A percentile compares a stretch with the other conserved stretches of the same genome.
These are phyloP conservation scores for Parambassis ranga DNA, from an alignment of 2,797 vertebrate genomes.

Conservation along the genomic window DNA sequence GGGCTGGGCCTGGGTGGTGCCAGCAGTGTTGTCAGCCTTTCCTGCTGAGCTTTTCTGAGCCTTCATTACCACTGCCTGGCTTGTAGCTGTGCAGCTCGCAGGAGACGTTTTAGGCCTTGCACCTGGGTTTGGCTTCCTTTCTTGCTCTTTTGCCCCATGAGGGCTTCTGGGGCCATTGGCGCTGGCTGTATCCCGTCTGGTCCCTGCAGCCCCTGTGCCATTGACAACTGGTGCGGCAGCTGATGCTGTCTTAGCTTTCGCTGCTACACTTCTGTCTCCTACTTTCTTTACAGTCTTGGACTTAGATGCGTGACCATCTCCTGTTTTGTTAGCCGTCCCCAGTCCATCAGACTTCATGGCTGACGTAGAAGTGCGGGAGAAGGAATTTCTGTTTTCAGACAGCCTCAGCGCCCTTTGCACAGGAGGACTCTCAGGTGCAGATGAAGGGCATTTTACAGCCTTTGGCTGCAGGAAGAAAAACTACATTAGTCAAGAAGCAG, in stretches of 20 bases:
- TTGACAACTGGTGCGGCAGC: constrained; percentile 79
- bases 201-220: constrained; percentile 71
- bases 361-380: constrained; percentile 63
- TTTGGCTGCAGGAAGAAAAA: constrained; percentile 71
- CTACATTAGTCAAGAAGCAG: constrained; percentile 10
- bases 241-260: constrained; percentile 82
- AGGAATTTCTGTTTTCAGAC: constrained; percentile 58
- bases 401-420: constrained; percentile 72
- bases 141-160: constrained; percentile 76
- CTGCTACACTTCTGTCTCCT: constrained; percentile 73
- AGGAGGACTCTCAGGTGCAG: constrained; percentile 73
- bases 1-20: constrained; percentile 63
- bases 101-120: constrained; percentile 87
- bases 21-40: constrained; percentile 68
- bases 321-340: constrained; percentile 83
- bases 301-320: constrained; percentile 81
- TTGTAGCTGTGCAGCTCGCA: constrained; percentile 65
- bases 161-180: constrained; percentile 77
- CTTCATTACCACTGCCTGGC: constrained; percentile 77
- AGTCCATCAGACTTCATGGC: constrained; percentile 98
- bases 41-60: constrained; percentile 75
- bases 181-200: constrained; percentile 72
- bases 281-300: constrained; percentile 83
- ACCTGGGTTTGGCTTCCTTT: constrained; percentile 81
- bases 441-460: constrained; percentile 79